A percentile compares a stretch with the other conserved stretches of the same genome.
Conservation (phyloP, 2,888 invertebrate genomes). For the Acheta domesticus region DNA sequence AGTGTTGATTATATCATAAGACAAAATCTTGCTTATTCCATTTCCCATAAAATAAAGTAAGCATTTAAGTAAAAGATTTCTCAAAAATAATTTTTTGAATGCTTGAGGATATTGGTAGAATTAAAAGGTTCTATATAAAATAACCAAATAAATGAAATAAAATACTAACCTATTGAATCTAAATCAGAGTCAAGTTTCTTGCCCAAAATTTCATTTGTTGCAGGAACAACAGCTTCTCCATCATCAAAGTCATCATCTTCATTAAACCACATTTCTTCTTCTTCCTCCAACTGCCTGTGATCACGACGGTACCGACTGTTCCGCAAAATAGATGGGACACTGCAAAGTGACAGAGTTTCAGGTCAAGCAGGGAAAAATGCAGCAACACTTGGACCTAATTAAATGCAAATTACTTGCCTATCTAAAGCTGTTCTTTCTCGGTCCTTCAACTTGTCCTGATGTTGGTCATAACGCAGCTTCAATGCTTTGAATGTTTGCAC, state of each 20-base stretch:
- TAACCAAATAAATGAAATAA: neutral
- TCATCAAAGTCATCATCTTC: slow-evolving; percentile 93
- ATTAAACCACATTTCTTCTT: slow-evolving; percentile 99
- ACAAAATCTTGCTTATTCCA: neutral
- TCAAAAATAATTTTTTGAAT: no score
- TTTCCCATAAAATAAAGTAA: no score
- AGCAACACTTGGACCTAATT: neutral
- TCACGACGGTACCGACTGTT: slow-evolving; percentile 82
- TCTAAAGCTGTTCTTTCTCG: slow-evolving; percentile 72
- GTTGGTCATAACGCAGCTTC: slow-evolving; percentile 84
- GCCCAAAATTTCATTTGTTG: slow-evolving; percentile 52
- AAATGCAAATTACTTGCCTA: slow-evolving; percentile 52
- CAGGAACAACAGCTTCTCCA: slow-evolving; percentile 59
- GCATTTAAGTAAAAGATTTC: no score
- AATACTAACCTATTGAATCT: slow-evolving; percentile 53
- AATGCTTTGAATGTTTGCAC: slow-evolving; percentile 96
- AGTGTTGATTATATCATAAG: neutral
- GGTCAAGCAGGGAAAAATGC: neutral
- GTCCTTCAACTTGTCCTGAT: slow-evolving; percentile 86
- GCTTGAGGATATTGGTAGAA: no score
- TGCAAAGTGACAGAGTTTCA: slow-evolving; percentile 45
- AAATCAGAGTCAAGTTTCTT: slow-evolving; percentile 59
- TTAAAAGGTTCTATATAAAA: no score
- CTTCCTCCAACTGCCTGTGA: slow-evolving; percentile 90
- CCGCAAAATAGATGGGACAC: slow-evolving; percentile 77